phyloP scores from a whole-genome alignment of 2,888 invertebrate species.

The Acrobasis consociella region DNA sequence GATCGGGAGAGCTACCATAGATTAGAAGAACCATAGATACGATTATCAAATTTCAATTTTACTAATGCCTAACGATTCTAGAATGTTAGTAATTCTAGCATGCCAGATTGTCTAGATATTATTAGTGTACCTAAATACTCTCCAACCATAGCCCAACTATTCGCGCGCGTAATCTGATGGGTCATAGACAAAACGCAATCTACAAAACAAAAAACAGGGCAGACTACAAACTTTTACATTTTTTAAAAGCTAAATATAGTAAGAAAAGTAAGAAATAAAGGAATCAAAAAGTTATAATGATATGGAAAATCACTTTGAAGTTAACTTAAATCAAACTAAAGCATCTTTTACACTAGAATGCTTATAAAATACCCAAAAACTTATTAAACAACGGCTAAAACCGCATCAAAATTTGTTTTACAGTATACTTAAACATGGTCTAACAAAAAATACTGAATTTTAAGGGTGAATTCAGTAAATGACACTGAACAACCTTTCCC shows the following conservation, averaged over 20 bases:
- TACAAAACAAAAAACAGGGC: not conserved
- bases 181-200: constrained; percentile 49
- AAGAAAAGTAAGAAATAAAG: too few relatives aligned
- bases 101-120: constrained; percentile 63
- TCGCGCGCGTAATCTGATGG: constrained; percentile 41
- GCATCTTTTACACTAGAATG: not conserved
- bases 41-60: constrained; percentile 21
- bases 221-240: not conserved
- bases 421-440: too few relatives aligned
- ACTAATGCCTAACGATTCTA: constrained; percentile 41
- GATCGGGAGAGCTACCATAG: constrained; percentile 53
- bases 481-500: too few relatives aligned
- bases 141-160: constrained; percentile 74
- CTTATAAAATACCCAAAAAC: too few relatives aligned
- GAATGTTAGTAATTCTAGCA: constrained; percentile 75
- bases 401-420: too few relatives aligned
- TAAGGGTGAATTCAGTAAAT: too few relatives aligned
- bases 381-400: too few relatives aligned
- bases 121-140: constrained; percentile 58
- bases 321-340: not conserved
- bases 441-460: too few relatives aligned
- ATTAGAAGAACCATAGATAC: constrained; percentile 44
- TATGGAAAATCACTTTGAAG: too few relatives aligned
- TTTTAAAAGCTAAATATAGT: too few relatives aligned
- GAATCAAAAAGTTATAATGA: too few relatives aligned